Evolutionary conservation across 2,113 vertebrate species (phyloP).

Genomic region (Varanus komodoensis): DNA sequence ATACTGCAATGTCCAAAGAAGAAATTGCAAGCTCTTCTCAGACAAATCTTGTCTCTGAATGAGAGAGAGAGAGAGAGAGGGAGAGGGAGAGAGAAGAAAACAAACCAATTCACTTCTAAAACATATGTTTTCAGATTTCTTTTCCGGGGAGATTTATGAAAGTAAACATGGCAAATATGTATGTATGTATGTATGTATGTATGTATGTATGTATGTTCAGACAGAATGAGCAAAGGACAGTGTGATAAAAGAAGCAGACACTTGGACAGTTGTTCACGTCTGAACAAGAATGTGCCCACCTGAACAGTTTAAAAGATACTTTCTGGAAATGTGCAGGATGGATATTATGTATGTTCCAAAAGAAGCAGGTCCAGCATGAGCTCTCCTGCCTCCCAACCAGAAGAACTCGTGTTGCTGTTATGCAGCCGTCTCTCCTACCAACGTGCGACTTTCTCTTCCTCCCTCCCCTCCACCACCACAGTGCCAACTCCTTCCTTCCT

Average conservation of each 20-base stretch:
- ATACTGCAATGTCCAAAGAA: constrained; percentile 32
- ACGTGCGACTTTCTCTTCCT: too few species aligned
- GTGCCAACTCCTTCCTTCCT: too few species aligned
- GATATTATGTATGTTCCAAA: background rate
- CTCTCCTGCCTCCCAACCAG: background rate
- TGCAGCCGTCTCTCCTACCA: too few species aligned
- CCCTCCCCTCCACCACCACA: too few species aligned
- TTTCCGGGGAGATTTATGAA: background rate
- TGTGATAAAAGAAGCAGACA: background rate
- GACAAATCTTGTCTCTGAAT: constrained; percentile 31
- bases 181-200: background rate
- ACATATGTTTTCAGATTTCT: background rate
- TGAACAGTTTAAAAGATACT: background rate
- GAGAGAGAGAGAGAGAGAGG: background rate
- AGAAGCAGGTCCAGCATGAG: background rate
- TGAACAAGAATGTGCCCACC: background rate
- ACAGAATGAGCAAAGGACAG: background rate
- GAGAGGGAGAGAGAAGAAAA: too few species aligned
- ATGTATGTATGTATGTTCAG: background rate
- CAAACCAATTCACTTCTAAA: background rate
- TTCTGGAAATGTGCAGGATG: background rate
- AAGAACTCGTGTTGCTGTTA: too few species aligned
- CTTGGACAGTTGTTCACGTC: background rate
- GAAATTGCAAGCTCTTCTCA: background rate
- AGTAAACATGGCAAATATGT: background rate